phyloP scores from a whole-genome alignment of 2,113 vertebrate genomes.

The Cochlearius cochlearius region DNA sequence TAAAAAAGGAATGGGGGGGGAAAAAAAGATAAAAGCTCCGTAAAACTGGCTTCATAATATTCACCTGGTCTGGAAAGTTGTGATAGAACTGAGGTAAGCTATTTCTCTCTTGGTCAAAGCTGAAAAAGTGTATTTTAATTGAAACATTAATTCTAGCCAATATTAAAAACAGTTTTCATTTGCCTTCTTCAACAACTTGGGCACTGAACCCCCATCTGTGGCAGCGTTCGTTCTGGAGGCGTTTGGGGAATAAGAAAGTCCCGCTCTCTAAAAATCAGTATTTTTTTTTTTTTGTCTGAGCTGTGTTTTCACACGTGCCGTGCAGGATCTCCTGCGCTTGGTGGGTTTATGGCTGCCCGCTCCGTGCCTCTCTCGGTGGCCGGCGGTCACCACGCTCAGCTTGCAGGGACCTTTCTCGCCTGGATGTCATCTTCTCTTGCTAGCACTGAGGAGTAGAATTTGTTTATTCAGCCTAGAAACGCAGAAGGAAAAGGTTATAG shows the following conservation, averaged over 20 bases:
- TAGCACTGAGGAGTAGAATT: not conserved
- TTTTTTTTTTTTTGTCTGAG: not conserved
- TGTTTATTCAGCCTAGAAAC: not conserved
- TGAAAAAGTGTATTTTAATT: not conserved
- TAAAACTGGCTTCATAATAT: not conserved
- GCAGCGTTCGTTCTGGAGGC: not conserved
- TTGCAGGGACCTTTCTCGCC: not conserved
- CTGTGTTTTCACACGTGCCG: not conserved
- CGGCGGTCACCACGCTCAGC: rapidly evolving
- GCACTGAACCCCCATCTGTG: not conserved
- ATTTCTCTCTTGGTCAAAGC: not conserved
- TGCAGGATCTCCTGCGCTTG: not conserved
- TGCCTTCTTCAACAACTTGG: rapidly evolving
- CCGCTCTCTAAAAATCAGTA: not conserved
- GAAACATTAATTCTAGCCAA: not conserved
- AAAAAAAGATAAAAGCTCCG: not conserved
- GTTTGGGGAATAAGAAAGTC: not conserved
- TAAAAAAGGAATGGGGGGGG: not conserved
- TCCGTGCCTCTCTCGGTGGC: not conserved
- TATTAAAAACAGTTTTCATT: not conserved
- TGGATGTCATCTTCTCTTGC: not conserved
- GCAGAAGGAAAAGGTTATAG: not conserved
- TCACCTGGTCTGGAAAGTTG: not conserved
- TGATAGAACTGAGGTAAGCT: not conserved
- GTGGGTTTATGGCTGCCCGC: not conserved